Evolutionary conservation across 2,113 vertebrate species (phyloP).

Genomic region (Chamaetylas fuelleborni): DNA sequence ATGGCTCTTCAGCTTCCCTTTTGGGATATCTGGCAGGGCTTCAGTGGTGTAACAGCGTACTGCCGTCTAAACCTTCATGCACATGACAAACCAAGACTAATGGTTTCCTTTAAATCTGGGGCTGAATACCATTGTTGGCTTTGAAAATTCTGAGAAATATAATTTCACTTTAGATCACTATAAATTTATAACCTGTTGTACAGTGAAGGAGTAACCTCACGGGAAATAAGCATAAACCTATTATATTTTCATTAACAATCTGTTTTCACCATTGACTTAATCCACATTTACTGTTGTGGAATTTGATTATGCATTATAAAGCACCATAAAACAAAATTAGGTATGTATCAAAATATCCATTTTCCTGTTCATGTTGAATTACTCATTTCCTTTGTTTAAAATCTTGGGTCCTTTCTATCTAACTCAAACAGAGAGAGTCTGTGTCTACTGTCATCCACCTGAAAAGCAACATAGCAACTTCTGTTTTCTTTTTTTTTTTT

Average conservation of each 20-base stretch:
- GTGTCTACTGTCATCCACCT: neutral
- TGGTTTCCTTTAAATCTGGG: constrained; percentile 69
- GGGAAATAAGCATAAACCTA: constrained; percentile 63
- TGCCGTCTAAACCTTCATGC: constrained; percentile 65
- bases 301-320: constrained; percentile 64
- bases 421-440: neutral
- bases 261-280: constrained; percentile 64
- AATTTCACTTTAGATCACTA: constrained; percentile 70
- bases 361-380: constrained; percentile 41
- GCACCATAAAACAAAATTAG: constrained; percentile 55
- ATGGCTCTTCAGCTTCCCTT: constrained; percentile 19
- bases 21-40: constrained; percentile 35
- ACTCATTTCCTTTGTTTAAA: constrained; percentile 57
- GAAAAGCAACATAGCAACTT: neutral
- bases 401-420: constrained; percentile 12
- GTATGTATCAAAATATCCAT: constrained; percentile 43
- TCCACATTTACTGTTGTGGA: constrained; percentile 60
- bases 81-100: constrained; percentile 70
- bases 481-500: neutral
- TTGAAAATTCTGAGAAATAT: constrained; percentile 69
- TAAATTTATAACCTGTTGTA: constrained; percentile 71
- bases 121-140: constrained; percentile 59
- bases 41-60: constrained; percentile 50
- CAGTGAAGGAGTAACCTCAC: constrained; percentile 55
- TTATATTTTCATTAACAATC: constrained; percentile 71